A percentile compares a stretch with the other conserved stretches of the same genome.
Evolutionary conservation across 2,888 invertebrate genomes (phyloP).

Genomic region (Caenorhabditis virilis): DNA sequence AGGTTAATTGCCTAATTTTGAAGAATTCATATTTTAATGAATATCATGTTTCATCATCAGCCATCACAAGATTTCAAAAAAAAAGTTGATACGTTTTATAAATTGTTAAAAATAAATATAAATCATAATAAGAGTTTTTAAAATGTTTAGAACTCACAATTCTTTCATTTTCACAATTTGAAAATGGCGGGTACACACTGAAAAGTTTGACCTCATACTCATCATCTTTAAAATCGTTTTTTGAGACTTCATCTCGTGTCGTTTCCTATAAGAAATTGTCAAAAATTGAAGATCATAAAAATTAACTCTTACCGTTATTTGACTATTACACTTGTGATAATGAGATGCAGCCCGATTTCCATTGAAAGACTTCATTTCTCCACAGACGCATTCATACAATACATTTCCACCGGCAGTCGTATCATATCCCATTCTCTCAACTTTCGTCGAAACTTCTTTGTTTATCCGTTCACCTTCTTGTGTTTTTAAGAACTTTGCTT

Average conservation of each 20-base stretch:
- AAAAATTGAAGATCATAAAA: not conserved
- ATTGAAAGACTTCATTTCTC: conserved; percentile 19
- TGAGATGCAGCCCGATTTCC: conserved; percentile 31
- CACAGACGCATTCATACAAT: conserved; percentile 16
- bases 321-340: conserved; percentile 13
- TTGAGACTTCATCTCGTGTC: not conserved
- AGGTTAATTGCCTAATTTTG: too few relatives aligned
- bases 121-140: too few relatives aligned
- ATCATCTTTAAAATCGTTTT: not conserved
- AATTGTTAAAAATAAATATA: too few relatives aligned
- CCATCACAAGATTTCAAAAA: too few relatives aligned
- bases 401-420: conserved; percentile 4
- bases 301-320: conserved; percentile 7
- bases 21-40: too few relatives aligned
- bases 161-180: conserved; percentile 5
- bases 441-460: conserved; percentile 11
- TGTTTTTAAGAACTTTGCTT: conserved; percentile 11
- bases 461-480: conserved; percentile 16
- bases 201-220: conserved; percentile 14
- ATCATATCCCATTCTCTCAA: conserved; percentile 22
- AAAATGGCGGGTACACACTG: conserved; percentile 16
- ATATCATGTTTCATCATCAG: too few relatives aligned
- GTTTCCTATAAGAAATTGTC: not conserved
- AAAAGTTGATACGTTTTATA: too few relatives aligned
- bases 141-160: too few relatives aligned